These are phyloP conservation scores for Vireo altiloquus DNA, from an alignment of 2,113 vertebrate genomes.

Conservation along the genomic window DNA sequence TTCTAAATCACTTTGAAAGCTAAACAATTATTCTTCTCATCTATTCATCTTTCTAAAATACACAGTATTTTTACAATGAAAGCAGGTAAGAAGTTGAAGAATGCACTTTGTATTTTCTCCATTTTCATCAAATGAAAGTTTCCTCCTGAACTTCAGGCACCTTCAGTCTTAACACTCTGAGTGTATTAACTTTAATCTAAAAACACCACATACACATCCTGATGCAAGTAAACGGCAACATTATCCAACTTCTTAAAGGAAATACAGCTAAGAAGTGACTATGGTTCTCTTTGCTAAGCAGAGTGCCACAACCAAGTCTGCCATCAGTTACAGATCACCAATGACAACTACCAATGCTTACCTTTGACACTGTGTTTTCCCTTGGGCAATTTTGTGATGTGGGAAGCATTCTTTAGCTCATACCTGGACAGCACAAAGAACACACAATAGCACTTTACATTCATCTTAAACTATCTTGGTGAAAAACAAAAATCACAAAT, in stretches of 20 bases:
- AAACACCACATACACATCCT: background rate
- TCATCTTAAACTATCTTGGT: background rate
- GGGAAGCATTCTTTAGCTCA: slow-evolving; percentile 94
- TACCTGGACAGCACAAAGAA: slow-evolving; percentile 76
- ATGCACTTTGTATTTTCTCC: background rate
- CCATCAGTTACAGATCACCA: background rate
- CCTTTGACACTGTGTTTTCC: slow-evolving; percentile 99
- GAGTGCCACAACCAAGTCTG: background rate
- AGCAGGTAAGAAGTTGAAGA: background rate
- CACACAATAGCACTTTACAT: background rate
- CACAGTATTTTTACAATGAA: background rate
- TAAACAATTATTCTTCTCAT: background rate
- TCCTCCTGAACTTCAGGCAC: background rate
- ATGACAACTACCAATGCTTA: slow-evolving; percentile 44
- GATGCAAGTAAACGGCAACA: background rate
- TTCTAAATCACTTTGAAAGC: background rate
- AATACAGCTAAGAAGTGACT: background rate
- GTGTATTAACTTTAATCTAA: background rate
- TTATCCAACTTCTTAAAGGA: background rate
- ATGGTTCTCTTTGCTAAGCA: background rate
- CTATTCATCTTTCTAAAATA: background rate
- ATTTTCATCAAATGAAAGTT: background rate
- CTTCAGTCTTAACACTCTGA: background rate
- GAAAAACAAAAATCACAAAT: background rate
- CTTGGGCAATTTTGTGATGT: slow-evolving; percentile 93